Conservation (phyloP, 2,888 invertebrate genomes). For the Drosophila kuntzei region DNA sequence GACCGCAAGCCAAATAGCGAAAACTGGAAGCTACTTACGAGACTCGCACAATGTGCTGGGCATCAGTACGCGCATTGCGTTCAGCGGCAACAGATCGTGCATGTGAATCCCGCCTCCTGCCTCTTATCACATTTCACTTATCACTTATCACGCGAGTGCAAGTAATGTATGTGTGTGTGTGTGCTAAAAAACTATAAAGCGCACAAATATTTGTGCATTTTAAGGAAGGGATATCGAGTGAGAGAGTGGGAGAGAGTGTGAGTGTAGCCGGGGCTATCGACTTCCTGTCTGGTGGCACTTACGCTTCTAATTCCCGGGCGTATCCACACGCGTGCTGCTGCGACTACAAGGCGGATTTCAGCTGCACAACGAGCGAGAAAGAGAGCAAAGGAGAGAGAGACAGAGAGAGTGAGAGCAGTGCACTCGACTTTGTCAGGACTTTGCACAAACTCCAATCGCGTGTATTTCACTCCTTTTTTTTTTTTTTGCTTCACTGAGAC, state of each 20-base stretch:
- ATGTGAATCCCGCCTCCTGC: slow-evolving; percentile 4
- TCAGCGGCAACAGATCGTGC: slow-evolving; percentile 73
- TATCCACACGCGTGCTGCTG: slow-evolving; percentile 72
- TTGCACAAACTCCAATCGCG: slow-evolving; percentile 42
- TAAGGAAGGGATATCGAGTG: slow-evolving; percentile 6
- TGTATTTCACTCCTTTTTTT: slow-evolving; percentile 8
- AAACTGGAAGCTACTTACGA: slow-evolving; percentile 67
- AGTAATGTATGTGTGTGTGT: slow-evolving; percentile 11
- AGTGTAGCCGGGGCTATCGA: slow-evolving; percentile 12
- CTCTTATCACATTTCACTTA: background rate
- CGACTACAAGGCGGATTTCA: slow-evolving; percentile 64
- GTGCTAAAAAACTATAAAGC: slow-evolving; percentile 32
- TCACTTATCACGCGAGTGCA: slow-evolving; percentile 3
- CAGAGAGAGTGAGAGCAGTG: slow-evolving; percentile 3
- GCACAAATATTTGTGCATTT: slow-evolving; percentile 53
- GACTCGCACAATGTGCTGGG: slow-evolving; percentile 49
- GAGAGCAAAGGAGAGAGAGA: background rate
- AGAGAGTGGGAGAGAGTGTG: background rate
- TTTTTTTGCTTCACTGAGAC: slow-evolving; percentile 2
- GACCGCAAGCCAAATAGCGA: slow-evolving; percentile 46
- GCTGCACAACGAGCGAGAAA: background rate
- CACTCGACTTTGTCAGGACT: slow-evolving; percentile 26
- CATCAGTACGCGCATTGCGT: slow-evolving; percentile 74
- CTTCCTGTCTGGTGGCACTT: slow-evolving; percentile 66
- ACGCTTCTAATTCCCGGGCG: slow-evolving; percentile 60